Conservation (phyloP, 2,797 vertebrate species). For the Chaetophractus vellerosus region DNA sequence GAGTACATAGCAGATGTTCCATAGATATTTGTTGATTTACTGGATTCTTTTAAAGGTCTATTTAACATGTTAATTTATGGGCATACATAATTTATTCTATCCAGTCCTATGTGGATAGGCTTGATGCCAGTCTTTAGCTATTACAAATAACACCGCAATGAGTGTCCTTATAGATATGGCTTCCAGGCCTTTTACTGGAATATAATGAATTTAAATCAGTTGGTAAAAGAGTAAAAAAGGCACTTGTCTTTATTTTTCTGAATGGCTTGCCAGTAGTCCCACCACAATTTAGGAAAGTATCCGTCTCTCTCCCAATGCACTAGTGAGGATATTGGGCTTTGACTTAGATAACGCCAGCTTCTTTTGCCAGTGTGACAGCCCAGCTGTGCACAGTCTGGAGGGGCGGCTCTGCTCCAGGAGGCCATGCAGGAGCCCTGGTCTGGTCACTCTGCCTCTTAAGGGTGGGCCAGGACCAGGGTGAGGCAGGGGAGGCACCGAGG, state of each 20-base stretch:
- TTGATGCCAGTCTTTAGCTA: background rate
- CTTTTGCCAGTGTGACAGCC: no score
- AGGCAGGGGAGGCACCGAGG: background rate
- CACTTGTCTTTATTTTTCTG: background rate
- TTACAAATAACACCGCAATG: background rate
- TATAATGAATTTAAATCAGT: background rate
- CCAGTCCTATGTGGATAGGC: background rate
- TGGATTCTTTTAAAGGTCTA: background rate
- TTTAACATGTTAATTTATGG: background rate
- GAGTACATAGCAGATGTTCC: background rate
- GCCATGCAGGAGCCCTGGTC: background rate
- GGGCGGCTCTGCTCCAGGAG: no score
- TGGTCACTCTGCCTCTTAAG: no score
- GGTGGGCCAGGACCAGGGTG: rapidly evolving
- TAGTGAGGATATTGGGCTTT: background rate
- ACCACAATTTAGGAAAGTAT: background rate
- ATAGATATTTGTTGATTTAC: background rate
- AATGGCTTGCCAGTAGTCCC: background rate
- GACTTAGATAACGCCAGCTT: no score
- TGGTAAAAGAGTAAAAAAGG: background rate
- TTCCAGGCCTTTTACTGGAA: background rate
- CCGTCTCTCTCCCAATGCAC: background rate
- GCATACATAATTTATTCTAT: background rate
- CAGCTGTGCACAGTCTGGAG: no score
- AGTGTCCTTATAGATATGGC: background rate